These are phyloP conservation scores for Lepidocyrtinus sp. DNA, from an alignment of 2,888 invertebrate genomes.

Conservation along the genomic window DNA sequence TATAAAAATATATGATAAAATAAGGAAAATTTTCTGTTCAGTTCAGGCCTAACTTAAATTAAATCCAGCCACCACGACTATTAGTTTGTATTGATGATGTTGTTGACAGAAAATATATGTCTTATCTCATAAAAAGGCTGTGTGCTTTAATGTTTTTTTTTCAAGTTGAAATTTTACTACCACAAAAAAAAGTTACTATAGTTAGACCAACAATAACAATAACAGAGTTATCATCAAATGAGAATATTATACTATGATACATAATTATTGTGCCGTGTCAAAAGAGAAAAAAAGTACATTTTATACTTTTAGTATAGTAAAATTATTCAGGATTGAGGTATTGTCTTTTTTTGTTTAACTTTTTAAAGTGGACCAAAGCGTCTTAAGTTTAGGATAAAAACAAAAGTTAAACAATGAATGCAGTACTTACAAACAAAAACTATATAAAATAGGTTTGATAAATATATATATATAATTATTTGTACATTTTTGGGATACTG, in stretches of 20 bases:
- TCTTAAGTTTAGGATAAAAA: neutral
- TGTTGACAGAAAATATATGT: neutral
- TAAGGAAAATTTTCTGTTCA: neutral
- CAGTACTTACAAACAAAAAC: neutral
- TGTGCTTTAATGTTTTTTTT: neutral
- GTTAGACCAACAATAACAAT: no score
- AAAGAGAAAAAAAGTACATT: no score
- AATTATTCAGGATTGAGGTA: neutral
- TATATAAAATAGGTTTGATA: no score
- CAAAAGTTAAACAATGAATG: neutral
- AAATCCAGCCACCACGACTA: neutral
- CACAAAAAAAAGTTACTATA: no score
- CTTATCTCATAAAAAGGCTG: neutral
- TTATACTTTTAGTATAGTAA: no score
- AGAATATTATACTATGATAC: no score
- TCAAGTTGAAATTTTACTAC: no score
- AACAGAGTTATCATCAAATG: no score
- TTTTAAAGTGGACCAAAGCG: neutral
- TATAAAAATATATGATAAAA: conserved; percentile 5
- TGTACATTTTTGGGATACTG: neutral
- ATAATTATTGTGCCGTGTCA: no score
- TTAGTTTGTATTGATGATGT: neutral
- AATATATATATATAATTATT: no score
- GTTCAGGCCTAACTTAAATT: neutral
- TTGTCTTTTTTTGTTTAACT: neutral